phyloP scores from a whole-genome alignment of 2,113 vertebrate genomes.

The Rhinopithecus roxellana region DNA sequence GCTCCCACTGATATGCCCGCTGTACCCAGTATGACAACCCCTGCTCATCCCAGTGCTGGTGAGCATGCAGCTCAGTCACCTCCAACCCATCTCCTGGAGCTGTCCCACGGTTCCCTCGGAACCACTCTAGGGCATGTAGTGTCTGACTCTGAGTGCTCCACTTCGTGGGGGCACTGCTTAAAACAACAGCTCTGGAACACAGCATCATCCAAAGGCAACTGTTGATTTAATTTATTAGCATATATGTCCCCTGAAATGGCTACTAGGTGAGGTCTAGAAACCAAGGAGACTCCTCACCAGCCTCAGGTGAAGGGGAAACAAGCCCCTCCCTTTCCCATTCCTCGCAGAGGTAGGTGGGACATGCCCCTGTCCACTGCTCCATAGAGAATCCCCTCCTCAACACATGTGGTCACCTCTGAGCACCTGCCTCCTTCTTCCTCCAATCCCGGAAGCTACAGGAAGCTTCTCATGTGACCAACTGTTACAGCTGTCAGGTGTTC shows the following conservation, averaged over 20 bases:
- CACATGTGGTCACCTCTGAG: not conserved
- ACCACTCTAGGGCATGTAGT: accelerated
- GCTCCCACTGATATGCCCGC: not conserved
- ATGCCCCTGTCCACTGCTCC: accelerated
- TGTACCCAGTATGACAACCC: too few species aligned
- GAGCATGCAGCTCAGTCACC: not conserved
- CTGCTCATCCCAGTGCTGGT: accelerated
- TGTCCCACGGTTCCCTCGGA: accelerated
- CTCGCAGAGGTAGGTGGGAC: not conserved
- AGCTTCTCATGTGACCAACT: accelerated
- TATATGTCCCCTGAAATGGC: too few species aligned
- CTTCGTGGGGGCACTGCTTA: too few species aligned
- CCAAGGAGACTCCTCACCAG: too few species aligned
- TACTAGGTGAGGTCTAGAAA: too few species aligned
- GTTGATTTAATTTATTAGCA: too few species aligned
- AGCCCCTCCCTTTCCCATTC: accelerated
- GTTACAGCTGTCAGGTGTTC: not conserved
- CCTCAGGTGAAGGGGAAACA: not conserved
- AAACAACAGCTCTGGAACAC: too few species aligned
- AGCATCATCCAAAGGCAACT: too few species aligned
- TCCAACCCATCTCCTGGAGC: not conserved
- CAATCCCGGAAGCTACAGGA: not conserved
- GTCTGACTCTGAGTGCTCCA: not conserved
- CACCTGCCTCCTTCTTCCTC: not conserved
- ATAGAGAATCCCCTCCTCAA: not conserved